Conservation (phyloP, 2,113 vertebrate species). For the Dendrocopos noguchii region DNA sequence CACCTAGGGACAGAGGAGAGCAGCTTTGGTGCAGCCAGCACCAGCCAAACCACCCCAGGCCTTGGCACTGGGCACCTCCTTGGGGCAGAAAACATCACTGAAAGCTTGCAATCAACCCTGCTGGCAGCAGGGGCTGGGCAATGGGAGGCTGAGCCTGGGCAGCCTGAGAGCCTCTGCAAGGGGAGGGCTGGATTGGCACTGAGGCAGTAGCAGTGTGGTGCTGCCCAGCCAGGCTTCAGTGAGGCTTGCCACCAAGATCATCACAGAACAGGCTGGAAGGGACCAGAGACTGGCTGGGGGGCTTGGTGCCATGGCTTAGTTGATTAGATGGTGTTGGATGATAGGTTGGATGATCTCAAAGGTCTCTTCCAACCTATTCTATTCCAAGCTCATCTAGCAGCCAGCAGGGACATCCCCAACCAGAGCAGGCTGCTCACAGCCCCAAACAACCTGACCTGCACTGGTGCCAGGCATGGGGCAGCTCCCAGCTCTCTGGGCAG, state of each 20-base stretch:
- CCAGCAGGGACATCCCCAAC: too few relatives aligned
- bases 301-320: too few relatives aligned
- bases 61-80: background rate
- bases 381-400: too few relatives aligned
- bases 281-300: too few relatives aligned
- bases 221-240: background rate
- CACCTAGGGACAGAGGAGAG: slow-evolving; percentile 79
- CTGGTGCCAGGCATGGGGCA: too few relatives aligned
- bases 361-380: too few relatives aligned
- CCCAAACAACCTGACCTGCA: too few relatives aligned
- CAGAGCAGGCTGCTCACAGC: too few relatives aligned
- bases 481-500: too few relatives aligned
- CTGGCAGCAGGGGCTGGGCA: background rate
- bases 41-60: background rate
- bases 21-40: background rate
- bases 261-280: too few relatives aligned
- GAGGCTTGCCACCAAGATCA: background rate
- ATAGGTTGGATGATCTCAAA: too few relatives aligned
- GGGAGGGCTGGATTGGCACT: background rate
- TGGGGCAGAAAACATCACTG: background rate
- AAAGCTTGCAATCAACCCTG: background rate
- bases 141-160: background rate
- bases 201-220: background rate
- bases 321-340: too few relatives aligned
- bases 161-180: background rate